A percentile compares a stretch with the other conserved stretches of the same genome.
Evolutionary conservation across 2,113 vertebrate species (phyloP).

Genomic region (Hipposideros armiger): DNA sequence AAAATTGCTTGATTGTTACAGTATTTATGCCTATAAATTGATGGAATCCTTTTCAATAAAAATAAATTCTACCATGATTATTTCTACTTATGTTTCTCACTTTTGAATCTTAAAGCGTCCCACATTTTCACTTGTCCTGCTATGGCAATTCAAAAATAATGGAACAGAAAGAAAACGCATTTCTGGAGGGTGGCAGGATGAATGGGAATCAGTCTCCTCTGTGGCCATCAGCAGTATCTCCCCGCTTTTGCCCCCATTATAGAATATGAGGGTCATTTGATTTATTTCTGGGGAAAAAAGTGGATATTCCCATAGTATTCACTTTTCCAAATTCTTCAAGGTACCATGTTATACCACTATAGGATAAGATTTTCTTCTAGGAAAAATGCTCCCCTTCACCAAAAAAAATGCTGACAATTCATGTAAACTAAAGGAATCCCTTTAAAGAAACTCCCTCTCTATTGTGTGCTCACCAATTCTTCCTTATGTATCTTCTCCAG

Average conservation of each 20-base stretch:
- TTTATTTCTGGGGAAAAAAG: neutral
- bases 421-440: neutral
- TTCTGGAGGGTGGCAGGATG: neutral
- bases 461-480: neutral
- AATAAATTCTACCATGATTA: neutral
- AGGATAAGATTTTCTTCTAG: neutral
- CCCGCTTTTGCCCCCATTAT: neutral
- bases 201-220: neutral
- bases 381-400: neutral
- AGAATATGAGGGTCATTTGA: neutral
- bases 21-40: neutral
- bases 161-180: neutral
- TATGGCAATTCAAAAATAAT: neutral
- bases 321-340: constrained; percentile 18
- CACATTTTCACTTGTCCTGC: neutral
- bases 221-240: neutral
- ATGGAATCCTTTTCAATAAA: neutral
- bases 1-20: neutral
- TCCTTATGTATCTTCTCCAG: neutral
- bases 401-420: constrained; percentile 10
- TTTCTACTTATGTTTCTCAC: neutral
- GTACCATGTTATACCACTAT: neutral
- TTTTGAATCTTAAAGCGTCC: neutral
- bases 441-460: neutral
- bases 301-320: neutral